Percentiles rank a stretch among this genome's conserved stretches.
Evolutionary conservation across 2,797 vertebrate species (phyloP).

Genomic region (Octomys mimax): DNA sequence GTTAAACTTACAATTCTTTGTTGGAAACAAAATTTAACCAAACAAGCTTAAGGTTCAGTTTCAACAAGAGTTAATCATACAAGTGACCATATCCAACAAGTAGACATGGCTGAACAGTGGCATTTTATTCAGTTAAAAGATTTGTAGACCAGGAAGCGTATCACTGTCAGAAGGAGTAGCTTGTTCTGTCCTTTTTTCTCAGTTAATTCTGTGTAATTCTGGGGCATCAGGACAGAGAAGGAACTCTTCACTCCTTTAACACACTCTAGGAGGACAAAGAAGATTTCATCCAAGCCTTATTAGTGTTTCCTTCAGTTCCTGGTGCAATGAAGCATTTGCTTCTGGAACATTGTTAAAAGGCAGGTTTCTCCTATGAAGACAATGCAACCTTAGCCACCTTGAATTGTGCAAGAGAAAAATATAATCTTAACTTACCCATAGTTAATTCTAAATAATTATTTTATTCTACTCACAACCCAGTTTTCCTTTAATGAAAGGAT

Average conservation of each 20-base stretch:
- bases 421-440: slow-evolving; percentile 2
- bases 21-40: slow-evolving; percentile 61
- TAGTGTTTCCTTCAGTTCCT: slow-evolving; percentile 68
- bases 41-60: slow-evolving; percentile 45
- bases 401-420: slow-evolving; percentile 30
- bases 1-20: slow-evolving; percentile 54
- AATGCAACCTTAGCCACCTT: slow-evolving; percentile 7
- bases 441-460: slow-evolving; percentile 55
- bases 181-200: neutral
- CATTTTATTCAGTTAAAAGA: slow-evolving; percentile 6
- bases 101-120: neutral
- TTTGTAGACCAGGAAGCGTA: neutral
- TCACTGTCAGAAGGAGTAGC: neutral
- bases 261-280: slow-evolving; percentile 80
- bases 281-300: slow-evolving; percentile 75
- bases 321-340: neutral
- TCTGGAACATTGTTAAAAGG: slow-evolving; percentile 15
- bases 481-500: slow-evolving; percentile 59
- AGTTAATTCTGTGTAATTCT: neutral
- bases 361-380: slow-evolving; percentile 15
- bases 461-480: slow-evolving; percentile 4
- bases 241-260: slow-evolving; percentile 73
- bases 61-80: slow-evolving; percentile 51
- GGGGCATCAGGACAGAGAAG: neutral
- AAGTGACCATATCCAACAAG: slow-evolving; percentile 21